Evolutionary conservation across 2,113 vertebrate genomes (phyloP).

Genomic region (Hyaena hyaena): DNA sequence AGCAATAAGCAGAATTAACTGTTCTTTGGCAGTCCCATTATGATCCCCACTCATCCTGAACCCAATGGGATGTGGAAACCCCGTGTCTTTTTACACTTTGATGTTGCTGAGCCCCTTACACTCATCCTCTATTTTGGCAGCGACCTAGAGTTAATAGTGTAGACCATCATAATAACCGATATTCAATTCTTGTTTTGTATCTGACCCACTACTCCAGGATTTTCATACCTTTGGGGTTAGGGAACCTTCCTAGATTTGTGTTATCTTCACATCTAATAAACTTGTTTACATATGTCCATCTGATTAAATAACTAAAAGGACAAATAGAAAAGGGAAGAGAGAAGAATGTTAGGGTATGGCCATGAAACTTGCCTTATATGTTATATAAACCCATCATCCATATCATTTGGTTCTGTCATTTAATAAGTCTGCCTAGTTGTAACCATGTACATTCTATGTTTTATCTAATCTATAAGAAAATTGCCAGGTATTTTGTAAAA

Average conservation of each 20-base stretch:
- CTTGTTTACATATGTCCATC: background rate
- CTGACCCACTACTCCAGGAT: background rate
- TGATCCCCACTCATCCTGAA: background rate
- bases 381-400: background rate
- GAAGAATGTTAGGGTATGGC: background rate
- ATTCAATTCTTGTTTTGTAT: background rate
- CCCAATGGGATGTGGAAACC: background rate
- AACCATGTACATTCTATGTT: background rate
- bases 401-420: background rate
- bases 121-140: background rate
- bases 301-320: background rate
- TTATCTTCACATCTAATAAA: background rate
- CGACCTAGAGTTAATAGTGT: background rate
- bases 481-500: background rate
- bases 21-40: background rate
- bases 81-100: background rate
- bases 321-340: background rate
- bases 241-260: background rate
- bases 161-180: background rate
- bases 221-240: background rate
- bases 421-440: background rate
- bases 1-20: background rate
- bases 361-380: background rate
- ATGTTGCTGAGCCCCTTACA: background rate
- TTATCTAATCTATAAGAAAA: background rate